These are phyloP conservation scores for Upupa epops DNA, from an alignment of 2,113 vertebrate genomes.

Conservation along the genomic window DNA sequence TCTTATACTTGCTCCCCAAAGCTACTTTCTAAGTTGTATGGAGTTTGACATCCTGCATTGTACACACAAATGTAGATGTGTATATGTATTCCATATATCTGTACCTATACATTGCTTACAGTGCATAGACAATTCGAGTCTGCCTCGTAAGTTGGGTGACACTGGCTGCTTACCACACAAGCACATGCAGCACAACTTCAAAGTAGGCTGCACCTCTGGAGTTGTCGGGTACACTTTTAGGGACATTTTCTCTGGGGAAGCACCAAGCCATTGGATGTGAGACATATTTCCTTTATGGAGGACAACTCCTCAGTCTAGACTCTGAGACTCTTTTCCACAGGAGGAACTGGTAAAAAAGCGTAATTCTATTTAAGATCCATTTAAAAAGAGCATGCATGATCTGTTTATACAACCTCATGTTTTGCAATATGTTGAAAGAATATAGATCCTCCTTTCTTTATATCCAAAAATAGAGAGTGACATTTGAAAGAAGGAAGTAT, in stretches of 20 bases:
- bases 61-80: rapidly evolving
- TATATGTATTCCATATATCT: neutral
- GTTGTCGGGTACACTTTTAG: rapidly evolving
- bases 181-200: rapidly evolving
- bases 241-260: neutral
- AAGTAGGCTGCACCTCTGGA: rapidly evolving
- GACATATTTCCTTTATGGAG: neutral
- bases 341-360: neutral
- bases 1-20: neutral
- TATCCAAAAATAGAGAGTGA: conserved; percentile 41
- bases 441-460: conserved; percentile 25
- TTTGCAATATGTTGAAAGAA: conserved; percentile 42
- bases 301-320: neutral
- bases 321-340: neutral
- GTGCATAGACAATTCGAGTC: neutral
- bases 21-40: neutral
- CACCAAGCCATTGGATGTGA: neutral
- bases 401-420: neutral
- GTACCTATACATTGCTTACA: neutral
- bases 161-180: rapidly evolving
- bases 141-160: neutral
- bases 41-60: neutral
- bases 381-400: neutral
- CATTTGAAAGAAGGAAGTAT: conserved; percentile 70
- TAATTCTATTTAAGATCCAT: neutral